phyloP scores from a whole-genome alignment of 2,113 vertebrate species.

The Peromyscus leucopus region DNA sequence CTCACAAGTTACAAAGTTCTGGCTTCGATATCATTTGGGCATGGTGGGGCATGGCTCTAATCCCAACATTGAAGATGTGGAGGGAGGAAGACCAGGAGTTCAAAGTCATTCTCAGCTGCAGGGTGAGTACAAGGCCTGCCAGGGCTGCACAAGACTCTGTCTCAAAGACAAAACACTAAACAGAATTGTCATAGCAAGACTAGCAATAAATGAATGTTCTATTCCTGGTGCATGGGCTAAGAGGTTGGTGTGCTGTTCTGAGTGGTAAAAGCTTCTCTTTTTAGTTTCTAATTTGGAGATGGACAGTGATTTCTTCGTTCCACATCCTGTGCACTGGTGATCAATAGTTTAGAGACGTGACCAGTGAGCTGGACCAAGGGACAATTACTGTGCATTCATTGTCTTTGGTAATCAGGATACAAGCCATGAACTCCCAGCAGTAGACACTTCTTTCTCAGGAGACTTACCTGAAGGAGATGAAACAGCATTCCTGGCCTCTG shows the following conservation, averaged over 20 bases:
- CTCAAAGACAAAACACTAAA: neutral
- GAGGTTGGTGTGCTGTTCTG: neutral
- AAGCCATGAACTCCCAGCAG: neutral
- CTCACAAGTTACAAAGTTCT: neutral
- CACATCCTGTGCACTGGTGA: neutral
- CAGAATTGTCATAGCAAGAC: neutral
- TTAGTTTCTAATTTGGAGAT: conserved; percentile 34
- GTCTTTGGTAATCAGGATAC: neutral
- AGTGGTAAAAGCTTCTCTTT: neutral
- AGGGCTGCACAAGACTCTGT: no score
- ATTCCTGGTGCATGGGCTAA: neutral
- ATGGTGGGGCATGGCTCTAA: neutral
- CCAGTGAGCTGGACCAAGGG: neutral
- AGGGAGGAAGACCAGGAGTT: neutral
- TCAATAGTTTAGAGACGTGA: neutral
- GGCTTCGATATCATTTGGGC: neutral
- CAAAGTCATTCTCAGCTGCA: neutral
- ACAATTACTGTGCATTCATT: neutral
- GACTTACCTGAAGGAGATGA: neutral
- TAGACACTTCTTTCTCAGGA: neutral
- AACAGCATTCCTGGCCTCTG: neutral
- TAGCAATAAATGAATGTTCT: neutral
- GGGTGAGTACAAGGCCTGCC: neutral
- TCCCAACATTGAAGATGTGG: neutral
- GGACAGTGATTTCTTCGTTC: neutral